Evolutionary conservation across 2,797 vertebrate genomes (phyloP), one percentile per base, ranked within the genome.

Genomic region (Rhabdophis nuchalis): DNA sequence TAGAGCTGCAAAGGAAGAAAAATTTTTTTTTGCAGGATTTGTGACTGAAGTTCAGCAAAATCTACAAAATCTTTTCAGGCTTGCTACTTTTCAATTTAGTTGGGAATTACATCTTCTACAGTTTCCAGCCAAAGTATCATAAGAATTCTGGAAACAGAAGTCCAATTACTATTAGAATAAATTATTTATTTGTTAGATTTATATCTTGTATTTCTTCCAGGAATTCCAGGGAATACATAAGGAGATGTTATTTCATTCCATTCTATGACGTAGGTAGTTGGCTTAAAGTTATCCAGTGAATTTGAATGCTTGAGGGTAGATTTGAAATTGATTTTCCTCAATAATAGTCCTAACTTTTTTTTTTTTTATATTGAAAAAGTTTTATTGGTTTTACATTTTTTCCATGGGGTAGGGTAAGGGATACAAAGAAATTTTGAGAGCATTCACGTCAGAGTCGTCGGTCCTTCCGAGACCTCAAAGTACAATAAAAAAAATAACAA

Each of bases 61-160:
- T 46, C 36, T 94, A 58, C 94, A 93, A 86, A 86, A 91, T 41
- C 20, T 82, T 82, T 82, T 36, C 20, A 46, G 20, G 36, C 10
- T 82, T 82, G 36, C 36, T 82, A 11, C 36, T 23, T 82, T 82
- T 46, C 20, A 82, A 36, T 82, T 82, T 82, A 46, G 20, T 23
- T 82, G 20, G 36, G 20, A 46, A 0, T 82, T 82, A 82, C 1
- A 25, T 23, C 20, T 23, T 46, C 72, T 23, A 23, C 36, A 77
- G 9, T 77, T 77, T 41, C 18, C 36, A 82, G 72, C 18, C 72
- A 82, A 46, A 3, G 1, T 82, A 82, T 10, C 9, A 82, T 25
- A 23, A 20, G 72, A 82, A 82, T 82, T 82, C 36, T 82, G 36
- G 18, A 82, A 82, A 82, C 36, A 12, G 72, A 82, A 5, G 3